Base-by-base conservation (phyloP, 2,888 invertebrate species). In the Epirrita christyi region DNA sequence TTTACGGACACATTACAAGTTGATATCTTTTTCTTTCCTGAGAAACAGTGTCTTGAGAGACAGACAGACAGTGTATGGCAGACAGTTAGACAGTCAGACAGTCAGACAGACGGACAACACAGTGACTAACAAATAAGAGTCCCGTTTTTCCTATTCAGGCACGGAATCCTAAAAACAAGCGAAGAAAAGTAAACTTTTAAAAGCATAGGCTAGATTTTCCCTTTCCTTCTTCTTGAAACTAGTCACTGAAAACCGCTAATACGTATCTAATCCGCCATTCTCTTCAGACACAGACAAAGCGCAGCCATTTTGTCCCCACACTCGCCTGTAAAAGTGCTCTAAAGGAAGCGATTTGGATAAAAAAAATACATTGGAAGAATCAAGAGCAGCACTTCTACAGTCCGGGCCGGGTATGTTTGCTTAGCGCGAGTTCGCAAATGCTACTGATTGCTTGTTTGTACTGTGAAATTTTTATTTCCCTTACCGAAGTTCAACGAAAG, bases 371-470 rank as follows among this genome's bases (percentile, higher is more conserved):
- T 67, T 66, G 64, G 67, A 73, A 76, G 79, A 78, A 79, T 83
- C 73, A 59, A 75, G 74, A 80, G 73, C 71, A 80, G 83, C 81
- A 80, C 81, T 82, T 72, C 66, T 72, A 68, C 70, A 72, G 69
- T 66, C 65, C 68, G 72, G 67, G 71, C 67, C 65, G 68, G 71
- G 71, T 72, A 77, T 83, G 80, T 88, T 88, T 86, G 81, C 85
- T 72, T 70, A 80, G 79, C 78, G 75, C 74, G 79, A 82, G 80
- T 83, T 86, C 79, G 85, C 85, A 87, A 88, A 86, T 86, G 85
- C 83, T 83, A 67, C 85, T 87, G 88, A 89, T 88, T 89, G 88
- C 83, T 85, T 88, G 88, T 89, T 89, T 88, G 87, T 83, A 80
- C 77, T 80, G 75, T 73, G 77, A 85, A 77, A 82, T 83, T 85